Conservation (phyloP, 2,113 vertebrate genomes). For the Saccopteryx leptura region DNA sequence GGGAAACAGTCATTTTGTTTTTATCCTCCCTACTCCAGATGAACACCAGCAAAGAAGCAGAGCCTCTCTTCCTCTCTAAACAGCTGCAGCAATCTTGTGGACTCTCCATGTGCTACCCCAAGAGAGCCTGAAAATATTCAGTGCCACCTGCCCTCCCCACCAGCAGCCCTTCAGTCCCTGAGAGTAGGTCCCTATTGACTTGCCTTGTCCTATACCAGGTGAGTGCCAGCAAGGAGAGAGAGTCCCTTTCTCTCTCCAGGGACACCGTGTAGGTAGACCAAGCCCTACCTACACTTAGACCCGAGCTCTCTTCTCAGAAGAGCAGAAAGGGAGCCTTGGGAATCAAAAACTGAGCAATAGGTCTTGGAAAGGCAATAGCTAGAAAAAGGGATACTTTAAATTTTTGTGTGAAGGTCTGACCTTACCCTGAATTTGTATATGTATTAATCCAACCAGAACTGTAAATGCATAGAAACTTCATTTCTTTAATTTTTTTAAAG, state of each 20-base stretch:
- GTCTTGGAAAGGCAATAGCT: background rate
- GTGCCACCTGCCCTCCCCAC: background rate
- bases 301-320: background rate
- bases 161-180: background rate
- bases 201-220: background rate
- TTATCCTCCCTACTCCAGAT: background rate
- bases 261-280: background rate
- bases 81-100: background rate
- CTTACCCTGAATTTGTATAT: background rate
- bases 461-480: background rate
- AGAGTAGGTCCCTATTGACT: background rate
- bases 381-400: background rate
- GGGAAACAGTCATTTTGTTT: background rate
- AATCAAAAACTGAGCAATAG: background rate
- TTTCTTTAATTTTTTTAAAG: background rate
- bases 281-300: background rate
- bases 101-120: too few relatives aligned
- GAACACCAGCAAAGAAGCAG: background rate
- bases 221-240: background rate
- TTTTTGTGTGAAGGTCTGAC: background rate
- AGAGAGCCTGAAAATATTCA: background rate
- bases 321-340: background rate
- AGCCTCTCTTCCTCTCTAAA: rapidly evolving
- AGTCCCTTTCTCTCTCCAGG: background rate
- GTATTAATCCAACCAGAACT: background rate